These are phyloP conservation scores for Daboia siamensis DNA, from an alignment of 2,113 vertebrate species.

Conservation along the genomic window DNA sequence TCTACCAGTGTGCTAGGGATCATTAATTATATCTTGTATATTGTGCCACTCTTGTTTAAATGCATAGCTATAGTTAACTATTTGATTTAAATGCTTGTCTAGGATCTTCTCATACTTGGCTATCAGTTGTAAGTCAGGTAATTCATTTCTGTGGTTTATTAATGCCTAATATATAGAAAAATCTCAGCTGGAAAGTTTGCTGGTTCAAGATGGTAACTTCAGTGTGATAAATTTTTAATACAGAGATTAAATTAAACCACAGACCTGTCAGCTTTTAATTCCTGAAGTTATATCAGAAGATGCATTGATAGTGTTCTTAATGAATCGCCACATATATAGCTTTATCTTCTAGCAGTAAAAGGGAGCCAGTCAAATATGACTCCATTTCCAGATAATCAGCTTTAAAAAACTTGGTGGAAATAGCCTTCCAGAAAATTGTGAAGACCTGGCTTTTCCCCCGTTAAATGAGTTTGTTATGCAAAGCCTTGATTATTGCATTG, in stretches of 20 bases:
- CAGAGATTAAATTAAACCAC: not conserved
- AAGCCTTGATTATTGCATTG: not conserved
- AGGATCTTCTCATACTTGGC: not conserved
- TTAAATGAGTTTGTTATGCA: not conserved
- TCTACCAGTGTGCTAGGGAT: not conserved
- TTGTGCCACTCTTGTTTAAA: not conserved
- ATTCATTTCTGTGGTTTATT: not conserved
- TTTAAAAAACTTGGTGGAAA: not conserved
- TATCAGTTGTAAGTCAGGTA: not conserved
- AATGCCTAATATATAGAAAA: not conserved
- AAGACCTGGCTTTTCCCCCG: not conserved
- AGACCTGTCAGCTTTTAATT: not conserved
- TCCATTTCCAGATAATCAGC: not conserved
- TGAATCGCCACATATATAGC: not conserved
- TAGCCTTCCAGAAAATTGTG: not conserved
- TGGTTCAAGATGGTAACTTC: not conserved
- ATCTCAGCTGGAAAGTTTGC: not conserved
- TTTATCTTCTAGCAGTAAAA: not conserved
- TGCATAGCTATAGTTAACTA: not conserved
- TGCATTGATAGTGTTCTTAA: not conserved
- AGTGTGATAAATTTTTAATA: not conserved
- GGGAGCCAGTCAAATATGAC: not conserved
- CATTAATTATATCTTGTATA: not conserved
- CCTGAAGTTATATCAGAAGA: not conserved
- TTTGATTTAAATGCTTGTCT: not conserved